Evolutionary conservation across 1,140 invertebrate genomes (phyloP).

Genomic region (Trichogramma pretiosum): DNA sequence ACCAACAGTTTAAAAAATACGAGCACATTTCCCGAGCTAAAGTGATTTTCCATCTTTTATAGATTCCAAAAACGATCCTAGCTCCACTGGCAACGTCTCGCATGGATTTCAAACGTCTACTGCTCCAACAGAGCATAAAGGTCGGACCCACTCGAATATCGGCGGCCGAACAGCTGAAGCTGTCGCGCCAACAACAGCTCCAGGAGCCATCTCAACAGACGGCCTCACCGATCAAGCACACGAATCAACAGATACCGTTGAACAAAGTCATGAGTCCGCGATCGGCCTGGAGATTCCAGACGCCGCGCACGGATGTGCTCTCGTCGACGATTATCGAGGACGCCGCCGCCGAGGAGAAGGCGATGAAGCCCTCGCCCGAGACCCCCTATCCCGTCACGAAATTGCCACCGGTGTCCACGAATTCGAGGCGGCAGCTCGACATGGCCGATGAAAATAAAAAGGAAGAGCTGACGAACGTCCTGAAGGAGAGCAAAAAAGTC

Average conservation of each 20-base stretch:
- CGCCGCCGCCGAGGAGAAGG: slow-evolving; percentile 40
- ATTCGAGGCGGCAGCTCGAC: slow-evolving; percentile 25
- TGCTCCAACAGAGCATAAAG: slow-evolving; percentile 61
- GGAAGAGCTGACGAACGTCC: background rate
- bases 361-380: slow-evolving; percentile 40
- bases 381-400: slow-evolving; percentile 20
- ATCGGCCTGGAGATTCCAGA: slow-evolving; percentile 61
- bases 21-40: too few relatives aligned
- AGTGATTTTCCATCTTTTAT: too few relatives aligned
- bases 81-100: slow-evolving; percentile 54
- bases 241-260: slow-evolving; percentile 46
- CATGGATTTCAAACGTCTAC: slow-evolving; percentile 72
- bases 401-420: background rate
- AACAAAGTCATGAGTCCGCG: slow-evolving; percentile 61
- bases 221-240: slow-evolving; percentile 44
- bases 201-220: slow-evolving; percentile 36
- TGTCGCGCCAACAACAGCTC: slow-evolving; percentile 53
- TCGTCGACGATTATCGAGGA: slow-evolving; percentile 78
- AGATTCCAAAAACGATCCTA: slow-evolving; percentile 29
- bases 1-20: too few relatives aligned
- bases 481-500: slow-evolving; percentile 2
- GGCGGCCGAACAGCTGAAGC: slow-evolving; percentile 72
- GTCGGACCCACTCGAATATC: slow-evolving; percentile 58
- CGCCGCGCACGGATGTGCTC: slow-evolving; percentile 68
- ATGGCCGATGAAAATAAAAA: slow-evolving; percentile 13